phyloP scores from a whole-genome alignment of 2,888 invertebrate genomes.

The Aradus depressus region DNA sequence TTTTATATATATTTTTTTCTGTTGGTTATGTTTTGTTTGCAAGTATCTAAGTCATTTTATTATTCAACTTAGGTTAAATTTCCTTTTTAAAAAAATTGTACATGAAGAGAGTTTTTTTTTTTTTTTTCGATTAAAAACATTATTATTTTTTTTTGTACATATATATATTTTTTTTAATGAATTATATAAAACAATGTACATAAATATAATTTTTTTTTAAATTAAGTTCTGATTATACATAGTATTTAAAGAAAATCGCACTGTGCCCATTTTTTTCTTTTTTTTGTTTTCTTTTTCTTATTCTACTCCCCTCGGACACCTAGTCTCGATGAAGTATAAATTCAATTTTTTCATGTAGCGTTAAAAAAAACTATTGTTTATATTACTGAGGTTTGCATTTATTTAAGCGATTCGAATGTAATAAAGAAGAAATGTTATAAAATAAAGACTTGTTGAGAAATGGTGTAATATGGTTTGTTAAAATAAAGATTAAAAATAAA shows the following conservation, averaged over 20 bases:
- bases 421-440: conserved; percentile 1
- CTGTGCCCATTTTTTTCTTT: conserved; percentile 17
- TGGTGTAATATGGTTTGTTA: conserved; percentile 6
- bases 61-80: conserved; percentile 4
- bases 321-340: conserved; percentile 8
- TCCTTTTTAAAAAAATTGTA: conserved; percentile 5
- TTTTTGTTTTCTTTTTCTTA: neutral
- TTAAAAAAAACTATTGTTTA: conserved; percentile 14
- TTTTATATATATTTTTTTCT: conserved; percentile 10
- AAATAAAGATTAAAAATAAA: neutral
- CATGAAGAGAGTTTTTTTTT: conserved; percentile 1
- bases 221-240: neutral
- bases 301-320: conserved; percentile 7
- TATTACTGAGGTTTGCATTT: conserved; percentile 16
- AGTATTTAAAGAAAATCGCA: neutral
- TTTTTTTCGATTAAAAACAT: conserved; percentile 11
- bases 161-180: no score
- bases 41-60: conserved; percentile 18
- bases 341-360: conserved; percentile 12
- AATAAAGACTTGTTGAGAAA: conserved; percentile 15
- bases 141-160: conserved; percentile 9
- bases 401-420: conserved; percentile 15
- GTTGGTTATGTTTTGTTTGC: conserved; percentile 12
- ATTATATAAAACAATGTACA: conserved; percentile 1
- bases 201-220: neutral